A percentile compares a stretch with the other conserved stretches of the same genome.
These are phyloP conservation scores for Eumerus sabulonum DNA, from an alignment of 2,888 invertebrate genomes.

Conservation along the genomic window DNA sequence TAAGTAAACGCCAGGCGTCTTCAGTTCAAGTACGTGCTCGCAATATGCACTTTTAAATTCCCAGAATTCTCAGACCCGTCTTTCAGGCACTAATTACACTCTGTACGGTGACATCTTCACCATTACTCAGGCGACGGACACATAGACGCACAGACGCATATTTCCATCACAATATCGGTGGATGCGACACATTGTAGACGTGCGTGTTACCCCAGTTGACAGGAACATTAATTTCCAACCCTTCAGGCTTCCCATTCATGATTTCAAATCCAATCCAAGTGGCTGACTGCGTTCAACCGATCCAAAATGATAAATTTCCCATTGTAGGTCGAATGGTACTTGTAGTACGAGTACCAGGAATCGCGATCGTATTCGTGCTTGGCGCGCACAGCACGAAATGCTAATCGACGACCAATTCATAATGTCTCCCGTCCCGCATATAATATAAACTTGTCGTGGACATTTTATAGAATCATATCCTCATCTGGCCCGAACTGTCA, in stretches of 20 bases:
- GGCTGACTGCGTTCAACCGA: constrained; percentile 8
- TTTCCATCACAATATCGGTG: constrained; percentile 56
- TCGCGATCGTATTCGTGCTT: constrained; percentile 66
- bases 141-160: constrained; percentile 44
- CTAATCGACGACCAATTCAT: constrained; percentile 67
- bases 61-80: constrained; percentile 54
- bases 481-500: constrained; percentile 64
- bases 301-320: constrained; percentile 65
- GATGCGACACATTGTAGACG: constrained; percentile 44
- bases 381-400: constrained; percentile 63
- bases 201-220: constrained; percentile 60
- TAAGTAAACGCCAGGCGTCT: constrained; percentile 4
- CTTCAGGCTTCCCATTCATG: constrained; percentile 40
- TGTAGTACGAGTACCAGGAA: constrained; percentile 48
- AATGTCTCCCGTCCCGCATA: constrained; percentile 67
- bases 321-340: constrained; percentile 42
- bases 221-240: constrained; percentile 63
- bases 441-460: constrained; percentile 50
- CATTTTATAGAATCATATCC: constrained; percentile 64
- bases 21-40: not conserved
- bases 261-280: not conserved
- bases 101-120: constrained; percentile 36
- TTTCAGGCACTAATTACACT: constrained; percentile 41
- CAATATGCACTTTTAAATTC: constrained; percentile 15
- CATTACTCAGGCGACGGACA: constrained; percentile 49